Percentiles rank a stretch among this genome's conserved stretches.
Evolutionary conservation across 2,113 vertebrate genomes (phyloP).

Genomic region (Brachyhypopomus gauderio): DNA sequence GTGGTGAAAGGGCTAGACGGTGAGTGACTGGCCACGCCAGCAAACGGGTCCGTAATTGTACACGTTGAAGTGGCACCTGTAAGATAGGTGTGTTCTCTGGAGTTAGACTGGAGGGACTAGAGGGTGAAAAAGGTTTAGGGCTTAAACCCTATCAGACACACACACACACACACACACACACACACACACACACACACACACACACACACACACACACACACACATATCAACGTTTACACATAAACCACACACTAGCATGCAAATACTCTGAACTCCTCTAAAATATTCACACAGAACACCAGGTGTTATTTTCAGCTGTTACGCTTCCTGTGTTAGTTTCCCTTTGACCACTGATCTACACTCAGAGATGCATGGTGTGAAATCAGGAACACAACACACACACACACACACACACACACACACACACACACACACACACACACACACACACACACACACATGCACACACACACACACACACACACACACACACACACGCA

Average conservation of each 20-base stretch:
- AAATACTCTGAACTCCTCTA: background rate
- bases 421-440: background rate
- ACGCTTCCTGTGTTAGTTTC: constrained; percentile 40
- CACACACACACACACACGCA: too few species aligned
- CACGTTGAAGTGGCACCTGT: too few species aligned
- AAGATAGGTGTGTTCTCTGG: too few species aligned
- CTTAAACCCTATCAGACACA: constrained; percentile 44
- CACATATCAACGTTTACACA: background rate
- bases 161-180: constrained; percentile 12
- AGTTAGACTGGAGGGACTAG: too few species aligned
- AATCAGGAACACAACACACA: constrained; percentile 13
- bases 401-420: background rate
- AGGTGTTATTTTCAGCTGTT: constrained; percentile 34
- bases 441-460: constrained; percentile 6
- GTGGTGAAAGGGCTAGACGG: too few species aligned
- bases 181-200: background rate
- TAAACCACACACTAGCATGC: background rate
- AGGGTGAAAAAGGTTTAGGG: constrained; percentile 29
- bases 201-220: background rate
- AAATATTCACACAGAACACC: background rate
- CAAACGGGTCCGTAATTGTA: too few species aligned
- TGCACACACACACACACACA: background rate
- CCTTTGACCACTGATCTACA: constrained; percentile 3
- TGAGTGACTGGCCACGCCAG: too few species aligned
- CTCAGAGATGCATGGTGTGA: background rate